These are phyloP conservation scores for Drosophila bifasciata DNA, from an alignment of 1,140 invertebrate species.

Conservation along the genomic window DNA sequence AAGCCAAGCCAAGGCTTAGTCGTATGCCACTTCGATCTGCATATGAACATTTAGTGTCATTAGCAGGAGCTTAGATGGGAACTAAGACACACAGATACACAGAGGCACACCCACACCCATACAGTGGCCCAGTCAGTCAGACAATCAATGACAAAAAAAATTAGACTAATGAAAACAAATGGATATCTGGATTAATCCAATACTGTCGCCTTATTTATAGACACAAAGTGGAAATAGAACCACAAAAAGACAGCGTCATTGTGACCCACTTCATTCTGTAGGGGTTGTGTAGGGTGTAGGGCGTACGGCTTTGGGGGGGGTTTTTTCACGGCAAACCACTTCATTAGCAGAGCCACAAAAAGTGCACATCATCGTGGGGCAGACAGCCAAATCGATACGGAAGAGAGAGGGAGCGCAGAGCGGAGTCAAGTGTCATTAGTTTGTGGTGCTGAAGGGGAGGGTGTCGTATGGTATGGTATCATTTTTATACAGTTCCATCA, in stretches of 20 bases:
- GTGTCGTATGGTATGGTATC: conserved; percentile 2
- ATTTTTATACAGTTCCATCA: conserved; percentile 23
- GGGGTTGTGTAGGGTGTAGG: conserved; percentile 7
- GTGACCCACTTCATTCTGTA: conserved; percentile 63
- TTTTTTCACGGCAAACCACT: conserved; percentile 52
- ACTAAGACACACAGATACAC: conserved; percentile 13
- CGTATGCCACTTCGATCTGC: conserved; percentile 16
- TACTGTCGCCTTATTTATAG: conserved; percentile 75
- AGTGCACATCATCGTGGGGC: conserved; percentile 62
- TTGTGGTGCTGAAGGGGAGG: neutral
- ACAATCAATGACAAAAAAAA: conserved; percentile 40
- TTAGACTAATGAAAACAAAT: conserved; percentile 81
- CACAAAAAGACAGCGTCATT: conserved; percentile 39
- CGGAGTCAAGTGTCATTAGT: conserved; percentile 49
- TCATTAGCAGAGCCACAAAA: conserved; percentile 63
- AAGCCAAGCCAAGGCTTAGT: too few species aligned
- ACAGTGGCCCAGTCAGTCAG: too few species aligned
- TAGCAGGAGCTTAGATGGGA: conserved; percentile 13
- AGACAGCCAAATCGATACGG: conserved; percentile 46
- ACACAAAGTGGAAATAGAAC: conserved; percentile 31
- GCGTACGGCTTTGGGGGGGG: too few species aligned
- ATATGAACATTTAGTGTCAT: conserved; percentile 43
- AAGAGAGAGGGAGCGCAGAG: conserved; percentile 27
- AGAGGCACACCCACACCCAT: conserved; percentile 5
- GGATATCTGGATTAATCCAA: conserved; percentile 79